Evolutionary conservation across 2,888 invertebrate genomes (phyloP).

Genomic region (Sepioteuthis lessoniana): DNA sequence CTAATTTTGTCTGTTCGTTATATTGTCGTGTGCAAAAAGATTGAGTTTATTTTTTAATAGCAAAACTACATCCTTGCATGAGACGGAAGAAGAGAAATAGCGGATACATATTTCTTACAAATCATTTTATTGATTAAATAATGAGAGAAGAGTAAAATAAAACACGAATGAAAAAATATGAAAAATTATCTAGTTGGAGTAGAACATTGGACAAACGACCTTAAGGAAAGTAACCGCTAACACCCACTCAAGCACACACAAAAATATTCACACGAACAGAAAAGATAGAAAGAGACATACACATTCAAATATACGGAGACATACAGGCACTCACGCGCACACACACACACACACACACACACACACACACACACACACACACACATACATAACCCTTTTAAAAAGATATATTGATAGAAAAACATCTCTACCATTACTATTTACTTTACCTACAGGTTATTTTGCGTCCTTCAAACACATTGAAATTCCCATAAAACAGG

Average conservation of each 20-base stretch:
- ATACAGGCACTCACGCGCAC: not conserved
- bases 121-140: not conserved
- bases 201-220: not conserved
- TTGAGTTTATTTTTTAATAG: too few species aligned
- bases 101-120: too few species aligned
- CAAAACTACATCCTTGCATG: not conserved
- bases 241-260: not conserved
- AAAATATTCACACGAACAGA: not conserved
- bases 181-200: not conserved
- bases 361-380: too few species aligned
- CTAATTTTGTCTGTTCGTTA: too few species aligned
- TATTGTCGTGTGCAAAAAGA: too few species aligned
- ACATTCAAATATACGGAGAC: not conserved
- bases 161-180: not conserved
- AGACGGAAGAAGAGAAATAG: not conserved
- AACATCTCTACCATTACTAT: too few species aligned
- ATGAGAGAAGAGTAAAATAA: not conserved
- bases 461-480: not conserved
- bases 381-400: too few species aligned
- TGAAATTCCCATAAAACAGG: not conserved
- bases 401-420: too few species aligned
- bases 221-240: not conserved
- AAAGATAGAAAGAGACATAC: not conserved
- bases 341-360: not conserved
- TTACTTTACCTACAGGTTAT: not conserved